Evolutionary conservation across 2,888 invertebrate species (phyloP).

Genomic region (Patella caerulea): DNA sequence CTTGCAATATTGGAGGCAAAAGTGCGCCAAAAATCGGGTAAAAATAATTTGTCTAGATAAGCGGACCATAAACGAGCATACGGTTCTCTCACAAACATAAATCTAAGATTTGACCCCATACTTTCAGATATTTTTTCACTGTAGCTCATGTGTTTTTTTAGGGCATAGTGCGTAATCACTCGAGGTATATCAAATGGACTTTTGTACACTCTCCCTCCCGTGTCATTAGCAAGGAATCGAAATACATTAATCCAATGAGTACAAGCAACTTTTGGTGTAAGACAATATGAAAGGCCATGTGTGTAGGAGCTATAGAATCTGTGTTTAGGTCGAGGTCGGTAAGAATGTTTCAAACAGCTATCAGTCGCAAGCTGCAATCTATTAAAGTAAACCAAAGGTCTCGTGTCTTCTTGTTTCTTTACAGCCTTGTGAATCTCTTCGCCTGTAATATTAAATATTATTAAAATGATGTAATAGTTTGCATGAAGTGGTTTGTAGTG

Average conservation of each 20-base stretch:
- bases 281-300: conserved; percentile 14
- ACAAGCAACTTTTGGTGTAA: conserved; percentile 28
- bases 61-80: conserved; percentile 37
- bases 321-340: not conserved
- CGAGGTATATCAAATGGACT: conserved; percentile 33
- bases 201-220: conserved; percentile 13
- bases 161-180: conserved; percentile 11
- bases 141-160: not conserved
- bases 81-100: conserved; percentile 35
- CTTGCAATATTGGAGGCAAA: too few species aligned
- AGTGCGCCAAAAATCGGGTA: conserved; percentile 32
- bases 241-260: conserved; percentile 40
- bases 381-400: too few species aligned
- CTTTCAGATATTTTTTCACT: not conserved
- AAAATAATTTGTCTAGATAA: conserved; percentile 36
- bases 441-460: too few species aligned
- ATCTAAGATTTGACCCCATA: not conserved
- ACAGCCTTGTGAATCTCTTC: too few species aligned
- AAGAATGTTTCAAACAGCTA: too few species aligned
- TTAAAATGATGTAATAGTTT: too few species aligned
- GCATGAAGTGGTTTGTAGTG: too few species aligned
- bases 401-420: too few species aligned
- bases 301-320: not conserved
- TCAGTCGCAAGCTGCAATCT: too few species aligned
- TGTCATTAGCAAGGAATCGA: conserved; percentile 33